A percentile compares a stretch with the other conserved stretches of the same genome.
Conservation (phyloP, 1,140 invertebrate genomes). For the Drosophila pseudoobscura region DNA sequence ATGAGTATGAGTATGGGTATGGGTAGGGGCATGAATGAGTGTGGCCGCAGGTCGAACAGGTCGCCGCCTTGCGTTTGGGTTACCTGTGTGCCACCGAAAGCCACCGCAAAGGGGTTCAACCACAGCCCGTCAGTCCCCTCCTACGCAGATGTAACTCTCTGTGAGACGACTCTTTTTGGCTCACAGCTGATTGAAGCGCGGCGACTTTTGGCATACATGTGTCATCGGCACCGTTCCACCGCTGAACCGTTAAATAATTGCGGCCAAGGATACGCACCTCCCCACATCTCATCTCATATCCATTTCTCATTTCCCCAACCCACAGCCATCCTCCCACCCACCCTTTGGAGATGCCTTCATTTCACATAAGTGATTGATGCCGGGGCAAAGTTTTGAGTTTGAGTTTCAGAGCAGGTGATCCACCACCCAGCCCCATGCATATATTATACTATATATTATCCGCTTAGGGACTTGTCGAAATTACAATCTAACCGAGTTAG, state of each 20-base stretch:
- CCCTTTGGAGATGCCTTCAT: slow-evolving; percentile 50
- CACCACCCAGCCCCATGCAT: too few species aligned
- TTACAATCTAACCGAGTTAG: too few species aligned
- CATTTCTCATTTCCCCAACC: not conserved
- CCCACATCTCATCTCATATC: not conserved
- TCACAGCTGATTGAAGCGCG: slow-evolving; percentile 22
- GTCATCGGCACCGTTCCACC: slow-evolving; percentile 31
- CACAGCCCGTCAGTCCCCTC: not conserved
- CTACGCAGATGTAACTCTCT: too few species aligned
- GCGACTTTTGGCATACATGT: slow-evolving; percentile 38
- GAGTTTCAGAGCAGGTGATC: not conserved
- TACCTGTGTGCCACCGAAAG: slow-evolving; percentile 10
- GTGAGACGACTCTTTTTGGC: too few species aligned
- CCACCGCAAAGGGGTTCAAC: slow-evolving; percentile 1
- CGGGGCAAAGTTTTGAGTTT: slow-evolving; percentile 42
- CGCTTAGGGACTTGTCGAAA: too few species aligned
- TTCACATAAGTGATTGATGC: slow-evolving; percentile 66
- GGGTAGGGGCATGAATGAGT: slow-evolving; percentile 9
- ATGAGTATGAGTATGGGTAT: slow-evolving; percentile 14
- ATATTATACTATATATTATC: too few species aligned
- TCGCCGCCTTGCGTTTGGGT: slow-evolving; percentile 12
- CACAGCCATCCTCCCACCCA: not conserved
- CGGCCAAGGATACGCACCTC: not conserved
- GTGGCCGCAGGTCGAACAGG: slow-evolving; percentile 6
- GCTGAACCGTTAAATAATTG: slow-evolving; percentile 43